Evolutionary conservation across 2,888 invertebrate species (phyloP).

Genomic region (Lysandra coridon): DNA sequence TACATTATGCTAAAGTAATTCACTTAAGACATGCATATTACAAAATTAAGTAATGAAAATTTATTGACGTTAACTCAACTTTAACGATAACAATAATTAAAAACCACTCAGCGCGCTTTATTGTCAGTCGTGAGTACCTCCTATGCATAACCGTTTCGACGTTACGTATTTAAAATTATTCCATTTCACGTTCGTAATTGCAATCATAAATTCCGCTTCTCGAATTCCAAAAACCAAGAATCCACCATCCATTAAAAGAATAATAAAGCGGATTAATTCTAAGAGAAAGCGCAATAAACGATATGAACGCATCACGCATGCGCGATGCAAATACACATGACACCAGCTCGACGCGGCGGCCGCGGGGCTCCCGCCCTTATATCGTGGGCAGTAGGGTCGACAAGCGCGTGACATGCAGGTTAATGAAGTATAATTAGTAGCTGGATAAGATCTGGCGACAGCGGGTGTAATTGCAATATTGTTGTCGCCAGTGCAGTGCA

Average conservation of each 20-base stretch:
- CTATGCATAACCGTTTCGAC: conserved; percentile 1
- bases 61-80: neutral
- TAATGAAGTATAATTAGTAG: conserved; percentile 36
- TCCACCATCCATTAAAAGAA: conserved; percentile 30
- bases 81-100: conserved; percentile 5
- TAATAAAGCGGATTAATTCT: conserved; percentile 31
- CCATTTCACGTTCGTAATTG: conserved; percentile 12
- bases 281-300: conserved; percentile 31
- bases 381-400: neutral
- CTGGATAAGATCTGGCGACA: conserved; percentile 42
- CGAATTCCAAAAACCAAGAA: conserved; percentile 31
- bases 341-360: conserved; percentile 33
- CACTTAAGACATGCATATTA: neutral
- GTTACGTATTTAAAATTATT: conserved; percentile 28
- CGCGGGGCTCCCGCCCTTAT: conserved; percentile 34
- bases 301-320: conserved; percentile 31
- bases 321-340: conserved; percentile 38
- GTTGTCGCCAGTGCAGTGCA: conserved; percentile 43
- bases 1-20: neutral
- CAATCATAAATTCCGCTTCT: conserved; percentile 28
- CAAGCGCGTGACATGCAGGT: neutral
- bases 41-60: neutral
- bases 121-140: neutral
- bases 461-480: conserved; percentile 44
- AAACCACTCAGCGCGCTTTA: conserved; percentile 7